Base-by-base conservation (phyloP, 2,888 invertebrate species). In the Oscheius sp. region DNA sequence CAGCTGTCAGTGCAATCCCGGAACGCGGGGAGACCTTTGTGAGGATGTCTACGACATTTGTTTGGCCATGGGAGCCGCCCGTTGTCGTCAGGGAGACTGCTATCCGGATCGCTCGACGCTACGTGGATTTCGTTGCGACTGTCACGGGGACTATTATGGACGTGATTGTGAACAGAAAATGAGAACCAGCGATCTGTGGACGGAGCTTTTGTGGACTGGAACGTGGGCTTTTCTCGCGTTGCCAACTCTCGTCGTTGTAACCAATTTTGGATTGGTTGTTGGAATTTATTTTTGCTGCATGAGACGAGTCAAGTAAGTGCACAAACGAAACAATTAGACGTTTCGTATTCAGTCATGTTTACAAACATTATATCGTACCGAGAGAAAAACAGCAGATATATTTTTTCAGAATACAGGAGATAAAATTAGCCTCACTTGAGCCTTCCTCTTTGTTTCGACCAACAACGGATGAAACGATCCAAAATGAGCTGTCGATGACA, bases 1-100 rank as follows among this genome's bases (percentile, higher is more conserved):
- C 47, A 77, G 77, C 6, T 77, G 77, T 32, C 50, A 63, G 24
- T 77, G 77, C 38, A n/a, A 62, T 14, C 70, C 70, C 20, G 77
- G 77, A 2, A 77, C 77, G 1, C 63, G 59, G 50, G 77, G 77
- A 50, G 32, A 70, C 6, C 59, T 77, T 0, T 77, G 77, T 26
- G 77, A 77, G 41, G 61, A 41, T 17, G 57, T 77, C 24, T 64
- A 57, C 8, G 73, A 77, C 32, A 59, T 56, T 22, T 77, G 77
- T 57, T 50, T 68, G 17, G 67, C 72, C 1, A 73, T 70, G 47
- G 65, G 65, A n/a, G n/a, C 36, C 28, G 14, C 32, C 20, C 28
- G 26, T n/a, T 67, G 67, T 49, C 26, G 24, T 5, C 12, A 45
- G 32, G 67, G 67, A 9, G 22, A 20, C 24, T 67, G 67, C 26